These are phyloP conservation scores for Diplodus sargus DNA, from an alignment of 2,797 vertebrate genomes.

Conservation along the genomic window DNA sequence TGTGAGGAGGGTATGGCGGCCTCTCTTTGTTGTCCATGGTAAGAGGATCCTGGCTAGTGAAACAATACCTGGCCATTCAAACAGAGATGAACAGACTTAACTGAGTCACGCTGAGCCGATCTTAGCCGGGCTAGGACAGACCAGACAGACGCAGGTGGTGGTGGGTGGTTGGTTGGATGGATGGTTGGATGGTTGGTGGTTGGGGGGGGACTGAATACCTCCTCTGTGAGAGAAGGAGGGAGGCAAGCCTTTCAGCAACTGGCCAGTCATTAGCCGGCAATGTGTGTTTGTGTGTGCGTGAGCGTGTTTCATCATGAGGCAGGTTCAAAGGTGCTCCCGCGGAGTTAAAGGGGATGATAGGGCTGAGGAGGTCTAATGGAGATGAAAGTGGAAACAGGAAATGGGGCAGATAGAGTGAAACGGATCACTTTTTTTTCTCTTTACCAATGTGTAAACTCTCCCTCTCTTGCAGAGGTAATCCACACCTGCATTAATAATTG, in stretches of 20 bases:
- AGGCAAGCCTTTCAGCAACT: conserved; percentile 58
- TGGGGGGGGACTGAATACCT: conserved; percentile 57
- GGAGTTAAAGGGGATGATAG: conserved; percentile 43
- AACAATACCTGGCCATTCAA: conserved; percentile 84
- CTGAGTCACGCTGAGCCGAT: conserved; percentile 64
- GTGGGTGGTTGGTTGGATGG: background rate
- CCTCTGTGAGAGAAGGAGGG: conserved; percentile 61
- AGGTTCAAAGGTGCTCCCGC: conserved; percentile 52
- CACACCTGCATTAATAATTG: conserved; percentile 79
- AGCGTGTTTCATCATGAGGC: conserved; percentile 37
- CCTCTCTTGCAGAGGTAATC: conserved; percentile 73
- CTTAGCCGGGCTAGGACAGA: conserved; percentile 49
- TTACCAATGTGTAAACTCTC: conserved; percentile 72
- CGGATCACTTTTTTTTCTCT: conserved; percentile 62
- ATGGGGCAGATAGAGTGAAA: conserved; percentile 64
- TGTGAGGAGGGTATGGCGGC: conserved; percentile 34
- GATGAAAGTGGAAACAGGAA: conserved; percentile 66
- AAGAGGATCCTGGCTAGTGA: conserved; percentile 79
- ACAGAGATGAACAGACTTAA: conserved; percentile 69
- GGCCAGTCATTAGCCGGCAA: conserved; percentile 50
- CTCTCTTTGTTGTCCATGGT: conserved; percentile 73
- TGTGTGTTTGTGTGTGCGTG: conserved; percentile 50
- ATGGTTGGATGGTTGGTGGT: too few relatives aligned
- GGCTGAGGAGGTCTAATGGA: conserved; percentile 55
- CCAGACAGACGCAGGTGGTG: conserved; percentile 36